Evolutionary conservation across 2,797 vertebrate species (phyloP).

Genomic region (Atherinosoma microstoma): DNA sequence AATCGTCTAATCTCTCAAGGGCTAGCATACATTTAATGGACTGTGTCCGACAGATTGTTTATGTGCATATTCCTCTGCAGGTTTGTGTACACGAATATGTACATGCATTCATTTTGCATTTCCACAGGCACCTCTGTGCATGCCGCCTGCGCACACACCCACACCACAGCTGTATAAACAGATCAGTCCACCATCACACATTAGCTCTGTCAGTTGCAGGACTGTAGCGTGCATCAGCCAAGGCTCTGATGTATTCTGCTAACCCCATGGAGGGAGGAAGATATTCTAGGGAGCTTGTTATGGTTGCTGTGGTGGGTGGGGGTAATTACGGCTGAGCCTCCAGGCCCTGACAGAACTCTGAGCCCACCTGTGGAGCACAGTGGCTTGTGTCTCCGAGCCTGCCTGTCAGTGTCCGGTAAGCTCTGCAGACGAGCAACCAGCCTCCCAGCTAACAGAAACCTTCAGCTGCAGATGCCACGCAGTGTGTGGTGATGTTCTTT

Average conservation of each 20-base stretch:
- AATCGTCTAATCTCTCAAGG: neutral
- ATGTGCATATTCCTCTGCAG: neutral
- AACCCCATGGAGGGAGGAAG: conserved; percentile 30
- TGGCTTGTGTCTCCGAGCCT: conserved; percentile 35
- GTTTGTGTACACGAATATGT: conserved; percentile 29
- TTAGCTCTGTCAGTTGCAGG: conserved; percentile 48
- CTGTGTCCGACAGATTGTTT: neutral
- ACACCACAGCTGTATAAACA: conserved; percentile 66
- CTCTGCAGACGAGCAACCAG: conserved; percentile 33
- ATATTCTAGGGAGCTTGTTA: conserved; percentile 44
- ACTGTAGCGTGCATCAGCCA: conserved; percentile 35
- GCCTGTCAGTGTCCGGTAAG: conserved; percentile 51
- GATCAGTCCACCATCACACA: conserved; percentile 45
- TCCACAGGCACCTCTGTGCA: conserved; percentile 34
- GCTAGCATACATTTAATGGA: neutral
- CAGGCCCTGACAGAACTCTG: conserved; percentile 49
- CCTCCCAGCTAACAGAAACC: conserved; percentile 62
- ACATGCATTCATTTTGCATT: conserved; percentile 40
- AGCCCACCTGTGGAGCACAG: conserved; percentile 52
- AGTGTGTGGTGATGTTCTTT: conserved; percentile 41
- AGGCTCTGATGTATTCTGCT: conserved; percentile 37
- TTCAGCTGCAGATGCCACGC: conserved; percentile 70
- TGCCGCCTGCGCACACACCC: conserved; percentile 37
- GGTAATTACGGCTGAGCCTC: conserved; percentile 57
- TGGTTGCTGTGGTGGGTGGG: conserved; percentile 49